phyloP scores from a whole-genome alignment of 2,113 vertebrate species.

The Bothrops jararaca region DNA sequence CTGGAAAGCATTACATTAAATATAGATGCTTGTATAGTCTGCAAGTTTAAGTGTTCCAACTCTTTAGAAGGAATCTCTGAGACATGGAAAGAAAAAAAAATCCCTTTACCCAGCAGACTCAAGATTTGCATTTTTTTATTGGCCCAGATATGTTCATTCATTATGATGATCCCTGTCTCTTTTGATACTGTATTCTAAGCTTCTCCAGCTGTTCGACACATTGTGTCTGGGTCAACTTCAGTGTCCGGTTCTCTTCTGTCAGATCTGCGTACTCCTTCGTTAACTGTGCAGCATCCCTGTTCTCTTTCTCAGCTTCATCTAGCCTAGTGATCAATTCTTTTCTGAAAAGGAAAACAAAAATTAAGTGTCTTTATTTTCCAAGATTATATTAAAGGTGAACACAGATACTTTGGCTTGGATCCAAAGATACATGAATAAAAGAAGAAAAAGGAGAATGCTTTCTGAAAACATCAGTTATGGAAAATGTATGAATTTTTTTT shows the following conservation, averaged over 20 bases:
- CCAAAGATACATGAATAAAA: neutral
- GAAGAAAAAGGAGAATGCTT: neutral
- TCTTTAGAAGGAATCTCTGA: slow-evolving; percentile 53
- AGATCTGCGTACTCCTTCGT: slow-evolving; percentile 88
- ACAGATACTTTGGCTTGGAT: neutral
- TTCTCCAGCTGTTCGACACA: slow-evolving; percentile 88
- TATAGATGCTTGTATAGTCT: slow-evolving; percentile 58
- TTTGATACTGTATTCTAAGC: slow-evolving; percentile 82
- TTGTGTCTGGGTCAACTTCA: slow-evolving; percentile 85
- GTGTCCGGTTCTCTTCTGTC: slow-evolving; percentile 86
- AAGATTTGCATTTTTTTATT: slow-evolving; percentile 26
- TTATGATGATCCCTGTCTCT: slow-evolving; percentile 89
- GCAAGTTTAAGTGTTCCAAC: slow-evolving; percentile 54
- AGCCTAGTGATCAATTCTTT: slow-evolving; percentile 88
- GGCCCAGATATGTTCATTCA: slow-evolving; percentile 22
- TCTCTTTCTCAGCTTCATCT: slow-evolving; percentile 88
- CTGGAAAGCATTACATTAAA: slow-evolving; percentile 62
- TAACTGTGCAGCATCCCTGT: slow-evolving; percentile 82
- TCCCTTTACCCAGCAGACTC: slow-evolving; percentile 44
- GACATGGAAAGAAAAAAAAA: neutral
- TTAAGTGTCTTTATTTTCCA: neutral
- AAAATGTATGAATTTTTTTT: neutral
- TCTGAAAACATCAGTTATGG: neutral
- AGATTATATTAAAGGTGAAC: neutral
- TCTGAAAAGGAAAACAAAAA: slow-evolving; percentile 64